A percentile compares a stretch with the other conserved stretches of the same genome.
These are phyloP conservation scores for Onychomys torridus DNA, from an alignment of 2,797 vertebrate genomes.

Conservation along the genomic window DNA sequence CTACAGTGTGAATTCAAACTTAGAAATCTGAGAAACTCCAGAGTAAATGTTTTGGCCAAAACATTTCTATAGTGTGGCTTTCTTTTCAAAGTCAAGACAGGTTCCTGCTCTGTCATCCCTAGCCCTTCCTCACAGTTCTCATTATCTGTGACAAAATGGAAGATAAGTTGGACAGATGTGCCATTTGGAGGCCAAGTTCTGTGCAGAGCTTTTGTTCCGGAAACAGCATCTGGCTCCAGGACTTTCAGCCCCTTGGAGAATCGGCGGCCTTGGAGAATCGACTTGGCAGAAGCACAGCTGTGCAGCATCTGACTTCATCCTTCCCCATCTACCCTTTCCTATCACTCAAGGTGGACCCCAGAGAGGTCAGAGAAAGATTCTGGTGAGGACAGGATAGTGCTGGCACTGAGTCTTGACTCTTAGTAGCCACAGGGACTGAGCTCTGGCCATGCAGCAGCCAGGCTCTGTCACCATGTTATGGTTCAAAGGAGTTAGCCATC, in stretches of 20 bases:
- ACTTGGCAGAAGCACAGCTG: conserved; percentile 65
- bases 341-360: not conserved
- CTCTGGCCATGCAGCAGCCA: not conserved
- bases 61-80: conserved; percentile 27
- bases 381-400: not conserved
- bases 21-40: conserved; percentile 64
- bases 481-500: not conserved
- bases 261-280: conserved; percentile 73
- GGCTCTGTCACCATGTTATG: not conserved
- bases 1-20: conserved; percentile 48
- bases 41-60: conserved; percentile 70
- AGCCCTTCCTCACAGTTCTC: conserved; percentile 70
- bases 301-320: conserved; percentile 45
- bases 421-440: not conserved
- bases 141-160: conserved; percentile 82
- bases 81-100: conserved; percentile 56
- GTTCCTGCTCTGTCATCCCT: conserved; percentile 53
- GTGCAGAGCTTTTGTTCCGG: conserved; percentile 71
- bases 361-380: not conserved
- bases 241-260: conserved; percentile 75
- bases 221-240: conserved; percentile 84
- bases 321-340: not conserved
- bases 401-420: not conserved
- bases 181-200: conserved; percentile 77
- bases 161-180: conserved; percentile 81